Conservation (phyloP, 2,797 vertebrate species). For the Chelmon rostratus region DNA sequence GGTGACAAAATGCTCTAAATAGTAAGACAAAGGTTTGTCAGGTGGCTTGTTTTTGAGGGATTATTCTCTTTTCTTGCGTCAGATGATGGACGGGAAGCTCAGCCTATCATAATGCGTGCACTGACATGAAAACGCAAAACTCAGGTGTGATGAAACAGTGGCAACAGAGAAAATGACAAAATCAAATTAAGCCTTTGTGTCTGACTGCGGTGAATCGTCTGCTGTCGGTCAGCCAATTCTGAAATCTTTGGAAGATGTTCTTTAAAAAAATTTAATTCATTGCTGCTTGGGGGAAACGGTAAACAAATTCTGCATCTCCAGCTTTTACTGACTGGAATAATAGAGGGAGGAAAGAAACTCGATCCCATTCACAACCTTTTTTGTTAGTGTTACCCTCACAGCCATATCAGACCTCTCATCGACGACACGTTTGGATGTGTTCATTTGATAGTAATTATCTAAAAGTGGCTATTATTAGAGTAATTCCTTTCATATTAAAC, state of each 20-base stretch:
- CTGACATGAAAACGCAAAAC: conserved; percentile 27
- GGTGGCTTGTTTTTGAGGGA: conserved; percentile 6
- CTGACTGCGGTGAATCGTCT: conserved; percentile 4
- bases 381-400: background rate
- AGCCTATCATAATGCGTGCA: conserved; percentile 1
- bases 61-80: conserved; percentile 6
- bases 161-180: conserved; percentile 15
- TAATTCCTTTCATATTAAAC: background rate
- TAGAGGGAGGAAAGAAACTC: background rate
- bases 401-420: background rate
- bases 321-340: conserved; percentile 2
- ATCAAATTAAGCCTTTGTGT: conserved; percentile 1
- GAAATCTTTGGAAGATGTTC: conserved; percentile 1
- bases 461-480: background rate
- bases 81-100: conserved; percentile 29
- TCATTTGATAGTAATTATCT: background rate
- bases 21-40: conserved; percentile 8
- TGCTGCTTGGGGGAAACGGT: background rate
- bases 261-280: background rate
- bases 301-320: background rate
- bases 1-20: background rate
- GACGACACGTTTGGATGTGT: background rate
- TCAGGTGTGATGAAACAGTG: background rate
- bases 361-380: conserved; percentile 1
- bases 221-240: background rate